Percentiles rank a stretch among this genome's conserved stretches.
These are phyloP conservation scores for Periparus ater DNA, from an alignment of 2,797 vertebrate species.

Conservation along the genomic window DNA sequence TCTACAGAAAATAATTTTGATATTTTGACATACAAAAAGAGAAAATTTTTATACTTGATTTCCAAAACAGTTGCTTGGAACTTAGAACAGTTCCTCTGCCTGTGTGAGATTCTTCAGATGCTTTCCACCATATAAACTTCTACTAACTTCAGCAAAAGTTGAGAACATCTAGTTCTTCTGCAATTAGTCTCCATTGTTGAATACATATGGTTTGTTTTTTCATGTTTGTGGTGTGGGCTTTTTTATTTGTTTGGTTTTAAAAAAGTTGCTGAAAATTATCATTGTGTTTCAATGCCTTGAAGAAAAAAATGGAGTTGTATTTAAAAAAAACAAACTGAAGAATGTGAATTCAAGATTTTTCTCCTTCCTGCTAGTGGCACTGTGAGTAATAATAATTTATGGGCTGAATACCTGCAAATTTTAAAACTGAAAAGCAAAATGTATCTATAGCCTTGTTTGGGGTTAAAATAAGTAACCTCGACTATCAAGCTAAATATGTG, in stretches of 20 bases:
- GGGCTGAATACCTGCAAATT: neutral
- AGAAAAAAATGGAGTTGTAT: neutral
- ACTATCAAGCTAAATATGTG: neutral
- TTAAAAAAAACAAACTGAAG: neutral
- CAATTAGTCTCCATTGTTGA: conserved; percentile 37
- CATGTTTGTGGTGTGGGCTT: neutral
- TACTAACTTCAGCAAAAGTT: conserved; percentile 14
- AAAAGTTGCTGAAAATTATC: conserved; percentile 19
- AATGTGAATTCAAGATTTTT: neutral
- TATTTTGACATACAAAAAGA: neutral
- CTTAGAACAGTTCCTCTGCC: neutral
- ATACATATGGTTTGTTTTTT: neutral
- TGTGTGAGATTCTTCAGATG: neutral
- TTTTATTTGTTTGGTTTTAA: neutral
- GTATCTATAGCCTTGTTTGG: neutral
- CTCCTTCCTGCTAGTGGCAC: neutral
- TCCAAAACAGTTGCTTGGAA: neutral
- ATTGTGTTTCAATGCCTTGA: conserved; percentile 1
- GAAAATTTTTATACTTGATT: neutral
- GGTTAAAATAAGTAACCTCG: neutral
- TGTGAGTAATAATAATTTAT: neutral
- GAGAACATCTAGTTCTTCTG: conserved; percentile 29
- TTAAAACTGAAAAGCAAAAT: neutral
- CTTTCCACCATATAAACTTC: conserved; percentile 17
- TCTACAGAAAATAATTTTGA: neutral